A percentile compares a stretch with the other conserved stretches of the same genome.
phyloP scores from a whole-genome alignment of 2,888 invertebrate species.

The Steinernema scapterisci region DNA sequence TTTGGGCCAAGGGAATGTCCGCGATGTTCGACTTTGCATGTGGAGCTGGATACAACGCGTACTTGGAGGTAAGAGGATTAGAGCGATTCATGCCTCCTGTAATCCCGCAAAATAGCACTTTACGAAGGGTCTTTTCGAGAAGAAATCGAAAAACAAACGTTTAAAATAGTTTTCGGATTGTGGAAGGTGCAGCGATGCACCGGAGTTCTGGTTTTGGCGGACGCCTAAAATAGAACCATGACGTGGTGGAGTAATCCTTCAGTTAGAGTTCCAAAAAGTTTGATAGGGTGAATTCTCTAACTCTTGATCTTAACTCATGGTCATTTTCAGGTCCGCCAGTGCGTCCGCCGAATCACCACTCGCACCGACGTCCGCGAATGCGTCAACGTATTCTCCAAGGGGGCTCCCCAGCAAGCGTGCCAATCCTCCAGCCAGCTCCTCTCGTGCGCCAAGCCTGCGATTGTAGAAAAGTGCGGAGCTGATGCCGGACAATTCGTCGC shows the following conservation, averaged over 20 bases:
- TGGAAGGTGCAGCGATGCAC: background rate
- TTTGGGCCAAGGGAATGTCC: slow-evolving; percentile 65
- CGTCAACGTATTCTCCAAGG: slow-evolving; percentile 61
- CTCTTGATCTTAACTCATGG: background rate
- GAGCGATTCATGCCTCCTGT: background rate
- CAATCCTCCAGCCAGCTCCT: slow-evolving; percentile 60
- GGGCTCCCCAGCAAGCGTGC: slow-evolving; percentile 63
- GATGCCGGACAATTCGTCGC: slow-evolving; percentile 40
- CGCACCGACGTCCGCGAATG: slow-evolving; percentile 51
- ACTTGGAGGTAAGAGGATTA: slow-evolving; percentile 46
- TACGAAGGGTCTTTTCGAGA: background rate
- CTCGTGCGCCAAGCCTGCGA: slow-evolving; percentile 53
- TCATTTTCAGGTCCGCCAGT: slow-evolving; percentile 48
- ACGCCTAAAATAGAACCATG: background rate
- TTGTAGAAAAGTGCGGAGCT: slow-evolving; percentile 49
- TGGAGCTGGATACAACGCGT: slow-evolving; percentile 54
- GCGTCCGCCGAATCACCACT: slow-evolving; percentile 45
- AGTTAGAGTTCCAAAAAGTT: background rate
- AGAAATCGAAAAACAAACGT: slow-evolving; percentile 8
- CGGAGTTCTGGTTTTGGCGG: background rate
- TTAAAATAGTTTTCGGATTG: background rate
- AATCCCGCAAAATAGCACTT: too few relatives aligned
- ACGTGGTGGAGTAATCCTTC: background rate
- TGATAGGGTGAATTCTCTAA: background rate
- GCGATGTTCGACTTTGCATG: slow-evolving; percentile 66